Percentiles rank a stretch among this genome's conserved stretches.
phyloP scores from a whole-genome alignment of 2,888 invertebrate species.

The Dryobotodes eremita region DNA sequence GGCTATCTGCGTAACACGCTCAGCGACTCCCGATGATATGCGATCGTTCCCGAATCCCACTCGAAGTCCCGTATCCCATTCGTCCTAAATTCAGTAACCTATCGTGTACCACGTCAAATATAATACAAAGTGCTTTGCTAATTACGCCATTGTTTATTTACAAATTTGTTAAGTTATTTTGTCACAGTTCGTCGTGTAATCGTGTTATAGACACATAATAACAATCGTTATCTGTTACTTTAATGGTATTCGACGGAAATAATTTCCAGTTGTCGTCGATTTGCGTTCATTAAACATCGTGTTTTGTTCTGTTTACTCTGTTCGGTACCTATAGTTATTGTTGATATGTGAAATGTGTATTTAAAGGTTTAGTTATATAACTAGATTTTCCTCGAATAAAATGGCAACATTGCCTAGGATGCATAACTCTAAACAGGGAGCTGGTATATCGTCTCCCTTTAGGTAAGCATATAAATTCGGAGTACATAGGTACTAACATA shows the following conservation, averaged over 20 bases:
- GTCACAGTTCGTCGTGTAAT: conserved; percentile 33
- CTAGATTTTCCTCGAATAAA: conserved; percentile 55
- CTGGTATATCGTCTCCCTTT: conserved; percentile 83
- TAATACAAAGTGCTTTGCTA: conserved; percentile 70
- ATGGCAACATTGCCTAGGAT: conserved; percentile 89
- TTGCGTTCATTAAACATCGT: conserved; percentile 68
- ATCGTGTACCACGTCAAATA: conserved; percentile 73
- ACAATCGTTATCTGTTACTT: conserved; percentile 64
- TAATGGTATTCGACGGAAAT: conserved; percentile 59
- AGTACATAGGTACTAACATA: neutral
- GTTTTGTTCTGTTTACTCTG: conserved; percentile 59
- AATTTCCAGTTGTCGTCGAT: conserved; percentile 62
- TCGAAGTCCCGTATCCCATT: conserved; percentile 76
- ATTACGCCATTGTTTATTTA: conserved; percentile 73
- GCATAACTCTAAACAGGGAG: conserved; percentile 83
- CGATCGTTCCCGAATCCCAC: conserved; percentile 80
- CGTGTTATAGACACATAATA: conserved; percentile 24
- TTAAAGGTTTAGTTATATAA: conserved; percentile 60
- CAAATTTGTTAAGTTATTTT: conserved; percentile 52
- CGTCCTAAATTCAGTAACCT: conserved; percentile 82
- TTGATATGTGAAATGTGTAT: conserved; percentile 63
- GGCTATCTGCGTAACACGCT: conserved; percentile 65
- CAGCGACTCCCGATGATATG: conserved; percentile 69
- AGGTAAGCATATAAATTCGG: conserved; percentile 75
- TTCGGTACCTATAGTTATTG: conserved; percentile 49